Percentiles rank a stretch among this genome's conserved stretches.
phyloP scores from a whole-genome alignment of 2,888 invertebrate genomes.

The Tortricodes alternella region DNA sequence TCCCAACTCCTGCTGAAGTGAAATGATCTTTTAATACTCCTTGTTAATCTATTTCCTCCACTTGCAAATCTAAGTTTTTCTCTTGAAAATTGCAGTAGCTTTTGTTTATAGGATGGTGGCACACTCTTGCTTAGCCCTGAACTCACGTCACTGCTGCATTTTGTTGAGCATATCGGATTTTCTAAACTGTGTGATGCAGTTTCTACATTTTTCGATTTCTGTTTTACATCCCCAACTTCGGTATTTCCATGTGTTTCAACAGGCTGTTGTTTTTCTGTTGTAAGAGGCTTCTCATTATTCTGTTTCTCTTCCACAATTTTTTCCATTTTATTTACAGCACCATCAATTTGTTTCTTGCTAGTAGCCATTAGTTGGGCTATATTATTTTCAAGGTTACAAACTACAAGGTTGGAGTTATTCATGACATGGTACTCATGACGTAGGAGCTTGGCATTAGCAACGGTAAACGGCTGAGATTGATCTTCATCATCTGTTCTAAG shows the following conservation, averaged over 20 bases:
- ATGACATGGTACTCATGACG: conserved; percentile 75
- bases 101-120: conserved; percentile 78
- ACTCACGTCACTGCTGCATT: conserved; percentile 70
- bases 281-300: conserved; percentile 44
- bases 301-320: conserved; percentile 73
- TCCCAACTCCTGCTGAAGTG: conserved; percentile 76
- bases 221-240: conserved; percentile 50
- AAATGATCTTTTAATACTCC: conserved; percentile 77
- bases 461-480: conserved; percentile 71
- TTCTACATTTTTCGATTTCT: conserved; percentile 61
- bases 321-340: conserved; percentile 65
- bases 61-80: conserved; percentile 76
- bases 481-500: conserved; percentile 79
- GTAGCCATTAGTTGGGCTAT: conserved; percentile 73
- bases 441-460: conserved; percentile 71
- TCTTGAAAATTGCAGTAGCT: conserved; percentile 74
- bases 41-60: conserved; percentile 71
- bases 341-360: conserved; percentile 62
- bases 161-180: conserved; percentile 71
- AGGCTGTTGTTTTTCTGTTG: conserved; percentile 40
- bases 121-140: conserved; percentile 77
- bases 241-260: conserved; percentile 40
- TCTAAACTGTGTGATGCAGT: conserved; percentile 76
- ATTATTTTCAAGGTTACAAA: conserved; percentile 76
- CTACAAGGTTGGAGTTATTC: conserved; percentile 76